phyloP scores from a whole-genome alignment of 2,888 invertebrate species.

The Tetragonula carbonaria region DNA sequence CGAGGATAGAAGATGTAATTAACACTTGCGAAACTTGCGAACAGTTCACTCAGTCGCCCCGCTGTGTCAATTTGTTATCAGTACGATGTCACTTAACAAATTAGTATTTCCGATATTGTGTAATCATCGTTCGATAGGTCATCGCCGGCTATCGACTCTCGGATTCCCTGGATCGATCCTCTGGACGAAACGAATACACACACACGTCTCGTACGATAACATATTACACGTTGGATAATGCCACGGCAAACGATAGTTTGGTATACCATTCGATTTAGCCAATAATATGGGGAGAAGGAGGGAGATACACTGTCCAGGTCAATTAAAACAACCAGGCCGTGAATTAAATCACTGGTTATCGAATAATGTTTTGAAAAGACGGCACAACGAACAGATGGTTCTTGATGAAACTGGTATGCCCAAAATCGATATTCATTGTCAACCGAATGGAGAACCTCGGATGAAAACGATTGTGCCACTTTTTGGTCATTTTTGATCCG shows the following conservation, averaged over 20 bases:
- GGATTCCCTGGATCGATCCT: not conserved
- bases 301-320: too few species aligned
- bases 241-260: not conserved
- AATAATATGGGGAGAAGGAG: not conserved
- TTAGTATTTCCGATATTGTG: not conserved
- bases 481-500: too few species aligned
- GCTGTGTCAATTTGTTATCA: not conserved
- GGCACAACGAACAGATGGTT: not conserved
- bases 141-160: not conserved
- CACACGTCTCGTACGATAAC: not conserved
- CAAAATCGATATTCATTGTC: too few species aligned
- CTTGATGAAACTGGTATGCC: too few species aligned
- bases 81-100: constrained; percentile 11
- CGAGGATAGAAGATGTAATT: constrained; percentile 37
- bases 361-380: not conserved
- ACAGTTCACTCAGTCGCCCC: constrained; percentile 13
- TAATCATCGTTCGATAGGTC: not conserved
- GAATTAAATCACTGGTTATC: not conserved
- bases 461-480: too few species aligned
- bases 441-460: too few species aligned
- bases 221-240: not conserved
- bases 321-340: not conserved
- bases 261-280: not conserved
- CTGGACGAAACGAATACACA: not conserved
- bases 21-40: constrained; percentile 51